Percentiles rank a stretch among this genome's conserved stretches.
phyloP scores from a whole-genome alignment of 1,140 invertebrate genomes.

The Meloidogyne hapla region DNA sequence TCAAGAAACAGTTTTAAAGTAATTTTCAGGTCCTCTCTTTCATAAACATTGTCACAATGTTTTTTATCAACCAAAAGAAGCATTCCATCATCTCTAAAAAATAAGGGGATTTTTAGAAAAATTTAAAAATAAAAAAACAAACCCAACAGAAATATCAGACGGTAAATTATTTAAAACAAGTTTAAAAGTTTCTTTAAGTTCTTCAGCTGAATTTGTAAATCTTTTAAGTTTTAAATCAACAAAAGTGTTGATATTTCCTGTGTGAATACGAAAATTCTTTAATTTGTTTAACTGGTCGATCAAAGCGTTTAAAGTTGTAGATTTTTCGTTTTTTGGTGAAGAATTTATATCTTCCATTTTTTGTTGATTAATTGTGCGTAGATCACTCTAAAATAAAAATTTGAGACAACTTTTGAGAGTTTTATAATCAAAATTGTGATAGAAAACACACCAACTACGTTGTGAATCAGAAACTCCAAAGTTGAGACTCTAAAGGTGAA shows the following conservation, averaged over 20 bases:
- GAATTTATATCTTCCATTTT: not conserved
- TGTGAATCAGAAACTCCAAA: too few species aligned
- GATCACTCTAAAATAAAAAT: not conserved
- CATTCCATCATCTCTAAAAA: slow-evolving; percentile 55
- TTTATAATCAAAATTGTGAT: too few species aligned
- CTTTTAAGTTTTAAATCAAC: slow-evolving; percentile 59
- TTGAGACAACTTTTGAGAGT: not conserved
- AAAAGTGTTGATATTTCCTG: slow-evolving; percentile 62
- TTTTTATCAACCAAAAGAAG: slow-evolving; percentile 54
- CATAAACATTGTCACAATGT: slow-evolving; percentile 51
- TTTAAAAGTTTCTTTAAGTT: slow-evolving; percentile 55
- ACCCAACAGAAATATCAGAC: slow-evolving; percentile 41
- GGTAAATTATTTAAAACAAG: slow-evolving; percentile 50
- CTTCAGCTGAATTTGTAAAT: slow-evolving; percentile 59
- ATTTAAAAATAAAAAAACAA: slow-evolving; percentile 28
- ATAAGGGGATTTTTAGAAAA: slow-evolving; percentile 3
- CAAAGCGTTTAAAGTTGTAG: not conserved
- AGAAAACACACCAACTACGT: too few species aligned
- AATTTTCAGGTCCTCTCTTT: slow-evolving; percentile 61
- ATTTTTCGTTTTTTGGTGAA: not conserved
- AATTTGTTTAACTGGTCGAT: slow-evolving; percentile 20
- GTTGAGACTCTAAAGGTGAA: too few species aligned
- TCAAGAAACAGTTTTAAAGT: slow-evolving; percentile 57
- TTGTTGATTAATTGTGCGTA: not conserved
- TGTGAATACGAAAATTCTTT: slow-evolving; percentile 53